phyloP scores from a whole-genome alignment of 2,113 vertebrate species.

The Carassius carassius region DNA sequence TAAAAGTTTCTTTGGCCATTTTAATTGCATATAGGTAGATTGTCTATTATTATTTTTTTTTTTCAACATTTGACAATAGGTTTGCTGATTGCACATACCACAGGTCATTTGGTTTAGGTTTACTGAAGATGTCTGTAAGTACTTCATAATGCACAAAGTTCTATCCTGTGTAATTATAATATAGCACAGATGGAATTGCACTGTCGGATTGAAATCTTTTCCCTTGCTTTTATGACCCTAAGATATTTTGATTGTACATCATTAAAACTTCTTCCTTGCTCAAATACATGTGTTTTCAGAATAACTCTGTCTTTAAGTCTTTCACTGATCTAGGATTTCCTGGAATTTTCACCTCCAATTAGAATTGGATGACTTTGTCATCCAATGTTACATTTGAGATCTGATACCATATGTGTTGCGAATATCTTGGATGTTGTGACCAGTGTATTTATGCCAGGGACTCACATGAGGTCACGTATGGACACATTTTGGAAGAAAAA shows the following conservation, averaged over 20 bases:
- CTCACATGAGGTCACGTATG: not conserved
- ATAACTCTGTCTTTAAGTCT: not conserved
- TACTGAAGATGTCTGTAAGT: not conserved
- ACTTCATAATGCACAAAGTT: not conserved
- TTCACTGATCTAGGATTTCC: slow-evolving; percentile 1
- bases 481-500: slow-evolving; percentile 48
- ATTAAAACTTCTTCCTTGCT: slow-evolving; percentile 1
- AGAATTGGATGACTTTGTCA: slow-evolving; percentile 11
- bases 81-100: not conserved
- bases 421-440: slow-evolving; percentile 8
- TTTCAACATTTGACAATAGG: not conserved
- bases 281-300: not conserved
- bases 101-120: not conserved
- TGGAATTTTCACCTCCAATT: not conserved
- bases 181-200: not conserved
- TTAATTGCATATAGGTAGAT: no score
- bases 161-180: not conserved
- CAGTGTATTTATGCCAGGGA: not conserved
- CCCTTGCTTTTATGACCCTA: not conserved
- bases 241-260: not conserved
- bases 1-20: no score
- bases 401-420: slow-evolving; percentile 18
- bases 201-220: not conserved
- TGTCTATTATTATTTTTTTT: not conserved
- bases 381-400: not conserved